Conservation (phyloP, 2,797 vertebrate species). For the Columba guinea region DNA sequence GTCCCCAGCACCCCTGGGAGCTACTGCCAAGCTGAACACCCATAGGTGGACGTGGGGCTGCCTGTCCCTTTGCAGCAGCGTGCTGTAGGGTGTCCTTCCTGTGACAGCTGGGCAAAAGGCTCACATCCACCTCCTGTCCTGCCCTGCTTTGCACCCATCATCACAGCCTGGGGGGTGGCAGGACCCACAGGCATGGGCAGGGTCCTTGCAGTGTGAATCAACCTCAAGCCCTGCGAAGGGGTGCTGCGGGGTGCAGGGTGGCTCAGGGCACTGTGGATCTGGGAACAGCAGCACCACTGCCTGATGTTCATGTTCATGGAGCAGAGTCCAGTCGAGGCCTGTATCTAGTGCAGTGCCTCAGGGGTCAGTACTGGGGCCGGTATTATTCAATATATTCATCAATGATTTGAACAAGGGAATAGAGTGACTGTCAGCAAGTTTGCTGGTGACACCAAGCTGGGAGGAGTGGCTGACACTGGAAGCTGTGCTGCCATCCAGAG, state of each 20-base stretch:
- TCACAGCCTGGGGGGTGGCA: neutral
- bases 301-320: neutral
- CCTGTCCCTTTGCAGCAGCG: neutral
- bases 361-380: too few species aligned
- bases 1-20: accelerated
- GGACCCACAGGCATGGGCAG: neutral
- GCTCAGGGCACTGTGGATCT: neutral
- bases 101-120: accelerated
- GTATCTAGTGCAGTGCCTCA: too few species aligned
- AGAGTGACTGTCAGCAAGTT: too few species aligned
- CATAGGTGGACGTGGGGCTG: accelerated
- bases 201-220: accelerated
- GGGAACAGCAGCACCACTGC: neutral
- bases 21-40: neutral
- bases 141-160: neutral
- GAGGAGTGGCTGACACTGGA: too few species aligned
- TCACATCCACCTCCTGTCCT: neutral
- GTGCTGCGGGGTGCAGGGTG: neutral
- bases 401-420: too few species aligned
- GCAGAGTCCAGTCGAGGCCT: too few species aligned
- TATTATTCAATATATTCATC: too few species aligned
- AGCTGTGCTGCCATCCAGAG: too few species aligned
- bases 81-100: neutral
- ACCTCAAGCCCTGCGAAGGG: accelerated
- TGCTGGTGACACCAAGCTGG: too few species aligned